Evolutionary conservation across 2,888 invertebrate genomes (phyloP).

Genomic region (Bruchidius siliquastri): DNA sequence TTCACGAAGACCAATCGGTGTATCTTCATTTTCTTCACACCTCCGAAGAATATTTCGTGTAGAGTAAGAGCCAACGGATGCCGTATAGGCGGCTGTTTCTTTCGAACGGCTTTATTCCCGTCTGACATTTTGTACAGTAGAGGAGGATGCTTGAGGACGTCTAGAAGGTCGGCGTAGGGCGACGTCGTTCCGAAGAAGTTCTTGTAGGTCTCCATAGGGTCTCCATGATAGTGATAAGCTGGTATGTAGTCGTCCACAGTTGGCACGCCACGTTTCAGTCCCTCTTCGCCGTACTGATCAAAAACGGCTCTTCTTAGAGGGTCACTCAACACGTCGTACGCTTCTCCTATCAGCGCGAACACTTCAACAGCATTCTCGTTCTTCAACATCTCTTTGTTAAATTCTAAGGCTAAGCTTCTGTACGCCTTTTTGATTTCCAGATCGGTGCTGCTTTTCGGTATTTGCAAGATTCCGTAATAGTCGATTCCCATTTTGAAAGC

Average conservation of each 20-base stretch:
- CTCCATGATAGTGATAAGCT: conserved; percentile 77
- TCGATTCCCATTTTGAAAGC: conserved; percentile 58
- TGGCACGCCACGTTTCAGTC: conserved; percentile 75
- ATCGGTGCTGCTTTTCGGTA: conserved; percentile 60
- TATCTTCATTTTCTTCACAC: conserved; percentile 80
- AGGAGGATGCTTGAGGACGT: conserved; percentile 59
- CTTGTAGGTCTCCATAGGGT: conserved; percentile 69
- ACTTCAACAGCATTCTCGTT: conserved; percentile 56
- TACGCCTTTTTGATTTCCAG: conserved; percentile 69
- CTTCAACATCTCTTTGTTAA: conserved; percentile 52
- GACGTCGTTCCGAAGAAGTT: conserved; percentile 80
- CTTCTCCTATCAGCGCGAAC: conserved; percentile 67
- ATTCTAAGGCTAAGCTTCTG: conserved; percentile 50
- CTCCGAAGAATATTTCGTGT: conserved; percentile 65
- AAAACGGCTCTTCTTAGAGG: conserved; percentile 69
- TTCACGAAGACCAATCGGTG: conserved; percentile 65
- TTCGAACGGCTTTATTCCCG: conserved; percentile 56
- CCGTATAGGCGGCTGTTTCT: conserved; percentile 57
- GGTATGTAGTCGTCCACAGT: conserved; percentile 62
- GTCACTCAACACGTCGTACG: conserved; percentile 72
- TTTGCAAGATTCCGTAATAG: conserved; percentile 71
- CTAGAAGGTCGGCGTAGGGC: conserved; percentile 74
- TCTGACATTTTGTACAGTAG: conserved; percentile 59
- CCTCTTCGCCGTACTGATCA: conserved; percentile 87
- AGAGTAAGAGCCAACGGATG: conserved; percentile 57